phyloP scores from a whole-genome alignment of 2,888 invertebrate genomes.

The Lottia gigantea region DNA sequence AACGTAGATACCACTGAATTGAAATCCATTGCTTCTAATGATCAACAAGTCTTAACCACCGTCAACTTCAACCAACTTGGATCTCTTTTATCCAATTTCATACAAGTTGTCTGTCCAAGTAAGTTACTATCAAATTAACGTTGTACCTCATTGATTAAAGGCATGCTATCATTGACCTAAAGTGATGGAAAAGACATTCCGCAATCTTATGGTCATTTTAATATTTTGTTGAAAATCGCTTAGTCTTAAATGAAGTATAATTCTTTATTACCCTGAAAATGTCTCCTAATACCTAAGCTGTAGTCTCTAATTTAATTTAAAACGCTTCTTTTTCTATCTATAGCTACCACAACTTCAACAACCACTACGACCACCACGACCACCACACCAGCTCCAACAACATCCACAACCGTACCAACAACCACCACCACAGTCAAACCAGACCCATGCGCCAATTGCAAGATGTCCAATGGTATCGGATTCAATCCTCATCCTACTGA shows the following conservation, averaged over 20 bases:
- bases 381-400: neutral
- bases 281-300: too few relatives aligned
- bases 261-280: too few relatives aligned
- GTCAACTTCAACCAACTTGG: constrained; percentile 24
- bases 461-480: constrained; percentile 35
- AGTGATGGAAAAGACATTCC: too few relatives aligned
- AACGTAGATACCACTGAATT: constrained; percentile 59
- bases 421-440: neutral
- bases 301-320: too few relatives aligned
- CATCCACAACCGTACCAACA: neutral
- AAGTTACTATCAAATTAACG: neutral
- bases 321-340: neutral
- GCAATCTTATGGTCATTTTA: too few relatives aligned
- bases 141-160: neutral
- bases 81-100: neutral
- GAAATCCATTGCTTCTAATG: constrained; percentile 35
- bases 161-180: too few relatives aligned
- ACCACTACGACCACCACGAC: neutral
- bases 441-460: constrained; percentile 34
- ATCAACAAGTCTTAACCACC: constrained; percentile 39
- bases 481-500: constrained; percentile 34
- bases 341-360: neutral
- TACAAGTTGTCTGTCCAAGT: neutral
- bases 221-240: too few relatives aligned
- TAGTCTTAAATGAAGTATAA: too few relatives aligned